Evolutionary conservation across 2,888 invertebrate genomes (phyloP).

Genomic region (Eupithecia dodoneata): DNA sequence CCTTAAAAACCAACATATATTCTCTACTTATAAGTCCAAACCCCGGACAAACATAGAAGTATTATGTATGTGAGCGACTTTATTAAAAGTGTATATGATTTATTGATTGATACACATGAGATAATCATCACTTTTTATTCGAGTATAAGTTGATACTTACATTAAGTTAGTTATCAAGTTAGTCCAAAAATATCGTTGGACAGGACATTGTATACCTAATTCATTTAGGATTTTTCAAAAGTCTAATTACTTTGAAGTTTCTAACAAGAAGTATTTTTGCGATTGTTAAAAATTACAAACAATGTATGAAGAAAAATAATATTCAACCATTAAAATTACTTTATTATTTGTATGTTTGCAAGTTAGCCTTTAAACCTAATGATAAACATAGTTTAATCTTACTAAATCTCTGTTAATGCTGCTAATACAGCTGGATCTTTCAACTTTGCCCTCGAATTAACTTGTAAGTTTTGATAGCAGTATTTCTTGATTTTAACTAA

Average conservation of each 20-base stretch:
- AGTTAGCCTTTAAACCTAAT: not conserved
- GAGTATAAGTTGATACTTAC: not conserved
- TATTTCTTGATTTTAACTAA: not conserved
- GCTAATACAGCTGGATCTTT: not conserved
- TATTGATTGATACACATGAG: not conserved
- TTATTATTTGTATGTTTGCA: not conserved
- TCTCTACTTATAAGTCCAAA: not conserved
- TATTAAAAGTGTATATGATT: not conserved
- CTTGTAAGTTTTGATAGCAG: not conserved
- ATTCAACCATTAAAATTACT: not conserved
- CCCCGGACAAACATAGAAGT: not conserved
- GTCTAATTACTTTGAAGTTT: not conserved
- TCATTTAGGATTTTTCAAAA: not conserved
- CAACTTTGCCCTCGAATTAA: not conserved
- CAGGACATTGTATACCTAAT: not conserved
- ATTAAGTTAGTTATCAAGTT: not conserved
- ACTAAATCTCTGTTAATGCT: not conserved
- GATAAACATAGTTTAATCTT: not conserved
- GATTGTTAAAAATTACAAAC: not conserved
- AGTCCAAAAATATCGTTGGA: not conserved
- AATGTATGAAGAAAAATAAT: not conserved
- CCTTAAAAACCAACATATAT: not conserved
- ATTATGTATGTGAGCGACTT: not conserved
- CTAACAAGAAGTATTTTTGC: not conserved
- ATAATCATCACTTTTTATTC: not conserved